Conservation (phyloP, 2,113 vertebrate genomes). For the Etia nguti region DNA sequence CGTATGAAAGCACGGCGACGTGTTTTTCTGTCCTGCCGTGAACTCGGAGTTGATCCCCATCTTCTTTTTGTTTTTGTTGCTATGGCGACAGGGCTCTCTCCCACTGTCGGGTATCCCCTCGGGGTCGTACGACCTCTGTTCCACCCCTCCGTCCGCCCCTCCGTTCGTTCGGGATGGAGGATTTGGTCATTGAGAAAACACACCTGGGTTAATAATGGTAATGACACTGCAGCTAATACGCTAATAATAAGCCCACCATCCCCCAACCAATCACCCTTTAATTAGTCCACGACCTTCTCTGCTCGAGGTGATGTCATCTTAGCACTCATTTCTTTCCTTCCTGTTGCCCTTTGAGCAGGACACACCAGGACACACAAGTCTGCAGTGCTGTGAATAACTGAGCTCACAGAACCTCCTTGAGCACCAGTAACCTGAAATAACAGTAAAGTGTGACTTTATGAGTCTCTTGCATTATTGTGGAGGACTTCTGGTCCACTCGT, state of each 20-base stretch:
- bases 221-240: slow-evolving; percentile 24
- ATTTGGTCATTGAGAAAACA: slow-evolving; percentile 56
- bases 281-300: slow-evolving; percentile 16
- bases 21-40: background rate
- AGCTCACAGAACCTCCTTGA: background rate
- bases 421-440: background rate
- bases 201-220: slow-evolving; percentile 44
- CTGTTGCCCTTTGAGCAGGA: background rate
- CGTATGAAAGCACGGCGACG: background rate
- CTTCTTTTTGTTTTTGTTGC: slow-evolving; percentile 24
- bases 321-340: background rate
- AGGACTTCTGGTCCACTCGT: background rate
- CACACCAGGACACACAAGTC: background rate
- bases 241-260: slow-evolving; percentile 26
- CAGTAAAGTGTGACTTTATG: background rate
- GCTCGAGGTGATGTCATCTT: slow-evolving; percentile 37
- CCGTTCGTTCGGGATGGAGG: background rate
- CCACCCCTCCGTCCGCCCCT: background rate
- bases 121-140: background rate
- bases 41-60: background rate
- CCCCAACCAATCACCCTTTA: background rate
- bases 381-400: background rate
- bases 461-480: background rate
- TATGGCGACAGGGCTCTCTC: background rate
- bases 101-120: background rate